Percentiles rank a stretch among this genome's conserved stretches.
phyloP scores from a whole-genome alignment of 2,797 vertebrate genomes.

The Sebastes variabilis region DNA sequence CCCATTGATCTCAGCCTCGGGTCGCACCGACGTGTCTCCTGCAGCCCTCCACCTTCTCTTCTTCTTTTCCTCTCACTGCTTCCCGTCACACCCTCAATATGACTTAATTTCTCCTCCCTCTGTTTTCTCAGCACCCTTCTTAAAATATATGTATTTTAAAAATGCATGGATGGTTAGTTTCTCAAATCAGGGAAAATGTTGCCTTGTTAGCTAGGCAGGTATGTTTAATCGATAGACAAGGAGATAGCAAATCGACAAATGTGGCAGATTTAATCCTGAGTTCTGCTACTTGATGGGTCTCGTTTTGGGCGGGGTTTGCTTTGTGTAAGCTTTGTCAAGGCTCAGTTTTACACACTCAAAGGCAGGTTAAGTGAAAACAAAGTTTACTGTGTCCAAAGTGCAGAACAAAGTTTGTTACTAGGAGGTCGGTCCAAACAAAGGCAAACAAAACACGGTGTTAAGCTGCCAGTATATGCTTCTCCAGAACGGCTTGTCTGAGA shows the following conservation, averaged over 20 bases:
- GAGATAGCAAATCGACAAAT: not conserved
- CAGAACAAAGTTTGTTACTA: not conserved
- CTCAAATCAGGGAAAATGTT: not conserved
- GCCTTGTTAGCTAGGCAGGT: not conserved
- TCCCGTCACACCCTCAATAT: not conserved
- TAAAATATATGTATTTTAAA: not conserved
- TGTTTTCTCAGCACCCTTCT: not conserved
- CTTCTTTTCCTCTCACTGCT: slow-evolving; percentile 5
- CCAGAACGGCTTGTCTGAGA: no score
- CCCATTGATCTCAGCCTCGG: slow-evolving; percentile 47
- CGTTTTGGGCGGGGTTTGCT: not conserved
- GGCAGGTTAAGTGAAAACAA: not conserved
- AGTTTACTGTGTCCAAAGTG: not conserved
- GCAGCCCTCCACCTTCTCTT: slow-evolving; percentile 3
- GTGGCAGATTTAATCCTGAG: not conserved
- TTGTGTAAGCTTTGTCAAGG: not conserved
- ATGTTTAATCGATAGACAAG: no score
- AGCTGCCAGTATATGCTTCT: no score
- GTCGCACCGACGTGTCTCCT: slow-evolving; percentile 18
- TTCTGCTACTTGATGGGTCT: not conserved
- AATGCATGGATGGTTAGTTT: not conserved
- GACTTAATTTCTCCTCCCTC: not conserved
- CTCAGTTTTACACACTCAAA: not conserved
- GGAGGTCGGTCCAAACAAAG: no score
- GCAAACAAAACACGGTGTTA: no score